These are phyloP conservation scores for Hormiphora californensis DNA, from an alignment of 37 sponge, comb jelly and placozoan genomes.

Conservation along the genomic window DNA sequence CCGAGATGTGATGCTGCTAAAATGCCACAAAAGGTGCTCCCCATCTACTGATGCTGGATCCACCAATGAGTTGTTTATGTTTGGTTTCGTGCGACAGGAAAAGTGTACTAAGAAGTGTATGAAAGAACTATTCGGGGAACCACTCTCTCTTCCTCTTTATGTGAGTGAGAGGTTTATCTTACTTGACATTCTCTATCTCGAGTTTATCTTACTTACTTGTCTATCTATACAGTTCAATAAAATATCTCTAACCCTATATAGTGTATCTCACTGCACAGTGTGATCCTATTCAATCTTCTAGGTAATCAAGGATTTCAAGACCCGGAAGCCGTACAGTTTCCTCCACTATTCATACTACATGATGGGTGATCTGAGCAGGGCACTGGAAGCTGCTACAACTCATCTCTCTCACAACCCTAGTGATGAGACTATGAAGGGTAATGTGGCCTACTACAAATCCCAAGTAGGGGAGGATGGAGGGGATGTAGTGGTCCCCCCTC, in stretches of 20 bases:
- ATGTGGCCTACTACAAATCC: neutral
- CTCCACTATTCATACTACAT: conserved; percentile 21
- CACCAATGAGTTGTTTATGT: neutral
- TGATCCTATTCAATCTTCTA: neutral
- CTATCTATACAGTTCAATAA: neutral
- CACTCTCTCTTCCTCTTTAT: neutral
- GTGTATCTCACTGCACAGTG: too few relatives aligned
- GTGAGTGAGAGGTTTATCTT: too few relatives aligned
- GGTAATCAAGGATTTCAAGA: conserved; percentile 40
- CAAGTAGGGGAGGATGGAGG: neutral
- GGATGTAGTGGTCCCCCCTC: neutral
- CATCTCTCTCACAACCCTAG: neutral
- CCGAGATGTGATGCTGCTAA: conserved; percentile 3
- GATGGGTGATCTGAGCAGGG: neutral
- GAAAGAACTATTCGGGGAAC: neutral
- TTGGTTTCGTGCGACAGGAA: neutral
- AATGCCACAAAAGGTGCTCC: conserved; percentile 11
- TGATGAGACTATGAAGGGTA: neutral
- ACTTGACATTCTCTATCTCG: too few relatives aligned
- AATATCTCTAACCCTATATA: neutral
- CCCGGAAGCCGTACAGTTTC: neutral
- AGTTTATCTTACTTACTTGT: too few relatives aligned
- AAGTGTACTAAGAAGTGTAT: conserved; percentile 31
- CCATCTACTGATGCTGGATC: neutral
- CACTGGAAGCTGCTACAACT: neutral